phyloP scores from a whole-genome alignment of 2,113 vertebrate genomes.

The Malurus cyaneus region DNA sequence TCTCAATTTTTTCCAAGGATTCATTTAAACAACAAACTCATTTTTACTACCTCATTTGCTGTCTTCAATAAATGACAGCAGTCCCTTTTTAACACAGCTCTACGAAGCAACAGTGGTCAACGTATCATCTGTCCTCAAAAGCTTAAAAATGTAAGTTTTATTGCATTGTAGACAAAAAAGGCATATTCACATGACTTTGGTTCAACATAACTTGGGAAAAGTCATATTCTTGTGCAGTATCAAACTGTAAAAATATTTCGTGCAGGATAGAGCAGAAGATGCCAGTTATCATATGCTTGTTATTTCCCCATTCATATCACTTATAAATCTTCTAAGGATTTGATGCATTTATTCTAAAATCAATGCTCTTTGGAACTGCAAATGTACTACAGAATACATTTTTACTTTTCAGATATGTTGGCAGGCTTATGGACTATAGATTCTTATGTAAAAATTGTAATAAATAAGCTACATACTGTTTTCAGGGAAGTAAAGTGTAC shows the following conservation, averaged over 20 bases:
- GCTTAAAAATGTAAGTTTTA: conserved; percentile 32
- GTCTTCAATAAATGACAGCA: conserved; percentile 59
- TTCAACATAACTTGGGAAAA: background rate
- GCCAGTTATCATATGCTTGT: conserved; percentile 70
- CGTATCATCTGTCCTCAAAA: conserved; percentile 55
- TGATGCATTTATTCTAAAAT: conserved; percentile 4
- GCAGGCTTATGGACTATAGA: background rate
- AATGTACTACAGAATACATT: background rate
- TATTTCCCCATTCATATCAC: conserved; percentile 68
- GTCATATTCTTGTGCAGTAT: conserved; percentile 14
- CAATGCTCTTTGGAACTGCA: background rate
- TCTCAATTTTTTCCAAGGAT: background rate
- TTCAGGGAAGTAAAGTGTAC: background rate
- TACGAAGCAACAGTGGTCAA: conserved; percentile 53
- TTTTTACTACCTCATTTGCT: conserved; percentile 62
- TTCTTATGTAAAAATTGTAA: background rate
- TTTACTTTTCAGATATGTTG: background rate
- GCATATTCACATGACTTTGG: conserved; percentile 14
- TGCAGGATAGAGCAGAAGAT: conserved; percentile 68
- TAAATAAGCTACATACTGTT: background rate
- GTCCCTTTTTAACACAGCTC: conserved; percentile 49
- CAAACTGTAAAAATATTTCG: conserved; percentile 18
- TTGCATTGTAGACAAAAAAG: conserved; percentile 54
- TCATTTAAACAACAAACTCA: conserved; percentile 42
- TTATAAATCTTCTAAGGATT: background rate